phyloP scores from a whole-genome alignment of 2,888 invertebrate genomes.

The Lathronympha strigana region DNA sequence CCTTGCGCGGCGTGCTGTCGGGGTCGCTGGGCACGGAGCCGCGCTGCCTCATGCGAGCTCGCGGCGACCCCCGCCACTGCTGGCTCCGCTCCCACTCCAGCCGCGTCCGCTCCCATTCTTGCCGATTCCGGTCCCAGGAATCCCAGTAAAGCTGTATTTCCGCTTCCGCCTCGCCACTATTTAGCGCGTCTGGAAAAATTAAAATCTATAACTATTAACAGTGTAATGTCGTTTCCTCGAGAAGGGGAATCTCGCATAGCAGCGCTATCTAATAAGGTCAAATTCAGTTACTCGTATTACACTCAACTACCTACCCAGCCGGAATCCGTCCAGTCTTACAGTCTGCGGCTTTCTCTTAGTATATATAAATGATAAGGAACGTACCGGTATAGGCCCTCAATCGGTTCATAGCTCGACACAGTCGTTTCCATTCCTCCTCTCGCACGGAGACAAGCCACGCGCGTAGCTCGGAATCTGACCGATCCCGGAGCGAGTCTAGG shows the following conservation, averaged over 20 bases:
- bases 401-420: constrained; percentile 93
- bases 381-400: constrained; percentile 93
- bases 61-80: constrained; percentile 81
- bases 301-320: too few species aligned
- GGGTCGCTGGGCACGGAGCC: constrained; percentile 62
- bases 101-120: constrained; percentile 94
- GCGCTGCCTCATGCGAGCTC: constrained; percentile 55
- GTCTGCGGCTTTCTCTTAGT: too few species aligned
- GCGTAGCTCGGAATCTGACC: constrained; percentile 92
- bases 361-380: constrained; percentile 11
- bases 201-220: too few species aligned
- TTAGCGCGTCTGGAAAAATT: constrained; percentile 65
- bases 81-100: constrained; percentile 95
- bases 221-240: too few species aligned
- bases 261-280: too few species aligned
- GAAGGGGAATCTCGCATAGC: too few species aligned
- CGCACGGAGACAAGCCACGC: constrained; percentile 88
- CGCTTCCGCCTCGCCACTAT: constrained; percentile 79
- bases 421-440: constrained; percentile 92
- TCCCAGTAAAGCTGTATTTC: constrained; percentile 95
- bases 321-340: too few species aligned
- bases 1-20: constrained; percentile 22
- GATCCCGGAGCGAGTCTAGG: constrained; percentile 92
- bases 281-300: too few species aligned
- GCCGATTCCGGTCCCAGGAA: constrained; percentile 96